These are phyloP conservation scores for Araneus ventricosus DNA, from an alignment of 1,140 invertebrate species.

Conservation along the genomic window DNA sequence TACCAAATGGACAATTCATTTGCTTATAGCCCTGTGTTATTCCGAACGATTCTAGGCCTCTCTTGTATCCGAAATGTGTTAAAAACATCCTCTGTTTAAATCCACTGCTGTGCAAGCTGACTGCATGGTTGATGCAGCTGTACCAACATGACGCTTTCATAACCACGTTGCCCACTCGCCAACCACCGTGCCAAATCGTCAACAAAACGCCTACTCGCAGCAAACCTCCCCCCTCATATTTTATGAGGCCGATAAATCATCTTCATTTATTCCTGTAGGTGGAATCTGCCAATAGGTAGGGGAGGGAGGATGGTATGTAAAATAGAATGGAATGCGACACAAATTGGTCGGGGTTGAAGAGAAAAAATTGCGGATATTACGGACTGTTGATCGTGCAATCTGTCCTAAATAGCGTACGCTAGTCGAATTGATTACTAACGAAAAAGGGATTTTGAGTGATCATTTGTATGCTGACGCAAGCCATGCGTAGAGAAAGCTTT, in stretches of 20 bases:
- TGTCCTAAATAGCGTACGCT: background rate
- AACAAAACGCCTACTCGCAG: background rate
- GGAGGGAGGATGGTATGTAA: background rate
- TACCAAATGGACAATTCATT: too few relatives aligned
- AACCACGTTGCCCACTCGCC: background rate
- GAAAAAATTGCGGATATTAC: background rate
- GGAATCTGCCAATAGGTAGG: background rate
- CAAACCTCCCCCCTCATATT: background rate
- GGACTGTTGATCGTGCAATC: background rate
- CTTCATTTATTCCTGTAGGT: background rate
- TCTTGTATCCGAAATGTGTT: too few relatives aligned
- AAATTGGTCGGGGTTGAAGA: background rate
- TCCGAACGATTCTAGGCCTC: too few relatives aligned
- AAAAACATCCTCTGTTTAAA: background rate
- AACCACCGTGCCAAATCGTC: slow-evolving; percentile 3
- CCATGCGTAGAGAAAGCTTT: background rate
- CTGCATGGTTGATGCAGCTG: background rate
- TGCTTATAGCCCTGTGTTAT: too few relatives aligned
- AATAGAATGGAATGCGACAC: background rate
- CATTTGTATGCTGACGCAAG: background rate
- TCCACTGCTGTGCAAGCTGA: background rate
- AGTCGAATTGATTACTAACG: background rate
- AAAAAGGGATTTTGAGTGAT: background rate
- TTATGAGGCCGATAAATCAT: slow-evolving; percentile 1
- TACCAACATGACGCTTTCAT: background rate